phyloP scores from a whole-genome alignment of 2,888 invertebrate genomes.

The Synanthedon tipuliformis region DNA sequence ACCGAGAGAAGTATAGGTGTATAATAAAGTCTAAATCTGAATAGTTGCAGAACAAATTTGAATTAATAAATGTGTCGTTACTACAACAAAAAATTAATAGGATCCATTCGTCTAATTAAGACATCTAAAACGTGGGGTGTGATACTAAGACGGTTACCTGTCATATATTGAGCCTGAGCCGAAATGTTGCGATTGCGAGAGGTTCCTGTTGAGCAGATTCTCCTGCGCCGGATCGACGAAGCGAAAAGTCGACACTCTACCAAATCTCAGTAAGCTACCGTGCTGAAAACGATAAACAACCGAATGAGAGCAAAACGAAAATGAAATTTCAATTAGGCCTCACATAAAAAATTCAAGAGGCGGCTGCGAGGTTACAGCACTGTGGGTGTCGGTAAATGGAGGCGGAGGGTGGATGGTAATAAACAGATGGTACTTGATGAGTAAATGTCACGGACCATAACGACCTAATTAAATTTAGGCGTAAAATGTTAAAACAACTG shows the following conservation, averaged over 20 bases:
- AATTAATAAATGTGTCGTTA: not conserved
- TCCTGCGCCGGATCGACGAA: conserved; percentile 87
- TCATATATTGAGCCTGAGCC: conserved; percentile 85
- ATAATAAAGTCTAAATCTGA: not conserved
- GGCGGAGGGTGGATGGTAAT: conserved; percentile 3
- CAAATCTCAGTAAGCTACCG: conserved; percentile 87
- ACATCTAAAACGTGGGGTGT: conserved; percentile 19
- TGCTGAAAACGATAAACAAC: conserved; percentile 60
- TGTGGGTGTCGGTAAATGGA: not conserved
- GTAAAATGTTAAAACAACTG: not conserved
- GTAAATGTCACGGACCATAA: conserved; percentile 10
- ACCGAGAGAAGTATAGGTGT: not conserved
- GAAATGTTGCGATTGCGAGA: conserved; percentile 77
- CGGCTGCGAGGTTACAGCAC: not conserved
- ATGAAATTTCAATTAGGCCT: not conserved
- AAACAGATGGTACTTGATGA: conserved; percentile 7
- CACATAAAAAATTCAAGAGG: not conserved
- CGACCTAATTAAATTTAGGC: conserved; percentile 16
- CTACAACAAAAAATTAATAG: not conserved
- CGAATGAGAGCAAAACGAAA: not conserved
- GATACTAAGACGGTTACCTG: conserved; percentile 69
- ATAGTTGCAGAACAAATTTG: not conserved
- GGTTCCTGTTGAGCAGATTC: conserved; percentile 80
- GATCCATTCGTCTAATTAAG: conserved; percentile 19
- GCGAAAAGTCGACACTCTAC: conserved; percentile 86